These are phyloP conservation scores for Diplazon laetatorius DNA, from an alignment of 2,888 invertebrate genomes.

Conservation along the genomic window DNA sequence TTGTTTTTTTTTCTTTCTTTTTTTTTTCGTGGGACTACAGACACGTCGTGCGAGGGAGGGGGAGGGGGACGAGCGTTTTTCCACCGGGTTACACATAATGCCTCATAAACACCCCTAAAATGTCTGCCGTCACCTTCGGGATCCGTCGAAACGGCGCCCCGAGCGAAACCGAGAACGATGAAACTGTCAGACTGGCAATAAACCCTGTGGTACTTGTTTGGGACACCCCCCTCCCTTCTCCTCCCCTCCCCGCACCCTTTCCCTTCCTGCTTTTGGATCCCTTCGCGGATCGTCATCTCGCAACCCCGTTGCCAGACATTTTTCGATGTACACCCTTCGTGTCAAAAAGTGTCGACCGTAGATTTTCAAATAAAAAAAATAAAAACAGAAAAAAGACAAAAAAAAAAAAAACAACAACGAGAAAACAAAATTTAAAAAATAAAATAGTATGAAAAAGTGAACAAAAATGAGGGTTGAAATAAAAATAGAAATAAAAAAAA, in stretches of 20 bases:
- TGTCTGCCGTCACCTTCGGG: conserved; percentile 78
- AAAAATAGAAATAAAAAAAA: background rate
- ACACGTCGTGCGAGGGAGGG: conserved; percentile 54
- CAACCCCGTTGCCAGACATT: too few relatives aligned
- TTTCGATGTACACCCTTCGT: too few relatives aligned
- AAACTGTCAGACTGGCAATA: conserved; percentile 77
- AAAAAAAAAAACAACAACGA: background rate
- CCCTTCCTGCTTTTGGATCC: too few relatives aligned
- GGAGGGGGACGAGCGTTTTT: conserved; percentile 78
- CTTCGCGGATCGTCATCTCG: too few relatives aligned
- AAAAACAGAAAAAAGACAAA: conserved; percentile 52
- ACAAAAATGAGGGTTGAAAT: conserved; percentile 51
- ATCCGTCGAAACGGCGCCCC: conserved; percentile 68
- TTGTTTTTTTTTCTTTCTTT: too few relatives aligned
- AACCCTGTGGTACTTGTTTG: conserved; percentile 77
- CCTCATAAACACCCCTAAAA: conserved; percentile 82
- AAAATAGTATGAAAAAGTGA: conserved; percentile 37
- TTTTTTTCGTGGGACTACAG: too few relatives aligned
- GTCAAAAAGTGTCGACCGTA: too few relatives aligned
- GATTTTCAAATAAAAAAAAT: conserved; percentile 17
- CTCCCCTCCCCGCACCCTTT: too few relatives aligned
- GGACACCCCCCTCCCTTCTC: conserved; percentile 26
- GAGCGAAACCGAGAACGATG: conserved; percentile 64
- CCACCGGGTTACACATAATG: conserved; percentile 82
- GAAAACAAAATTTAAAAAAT: too few relatives aligned